These are phyloP conservation scores for Platygyra sinensis DNA, from an alignment of 64 coral and sea anemone genomes.

Conservation along the genomic window DNA sequence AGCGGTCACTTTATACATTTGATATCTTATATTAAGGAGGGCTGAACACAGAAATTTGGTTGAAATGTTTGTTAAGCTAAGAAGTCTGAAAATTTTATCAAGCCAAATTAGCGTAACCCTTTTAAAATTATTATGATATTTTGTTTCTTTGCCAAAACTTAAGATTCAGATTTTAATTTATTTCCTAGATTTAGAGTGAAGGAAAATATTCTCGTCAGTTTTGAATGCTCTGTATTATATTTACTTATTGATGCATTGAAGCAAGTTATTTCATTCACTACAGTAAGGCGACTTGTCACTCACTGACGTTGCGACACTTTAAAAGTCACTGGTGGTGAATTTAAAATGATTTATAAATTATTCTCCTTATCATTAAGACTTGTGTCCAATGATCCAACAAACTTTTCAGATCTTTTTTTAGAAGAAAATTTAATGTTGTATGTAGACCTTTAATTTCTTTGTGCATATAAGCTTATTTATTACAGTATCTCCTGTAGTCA, in stretches of 20 bases:
- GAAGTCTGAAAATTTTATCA: no score
- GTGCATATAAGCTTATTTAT: background rate
- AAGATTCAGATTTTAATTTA: background rate
- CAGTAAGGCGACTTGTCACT: background rate
- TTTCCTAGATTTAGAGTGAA: background rate
- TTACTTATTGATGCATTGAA: background rate
- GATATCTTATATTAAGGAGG: no score
- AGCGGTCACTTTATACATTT: no score
- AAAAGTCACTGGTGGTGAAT: conserved; percentile 4
- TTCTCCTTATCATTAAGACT: no score
- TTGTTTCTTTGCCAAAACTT: background rate
- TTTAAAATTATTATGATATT: no score
- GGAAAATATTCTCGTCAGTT: background rate
- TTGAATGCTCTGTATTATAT: background rate
- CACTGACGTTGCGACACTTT: background rate
- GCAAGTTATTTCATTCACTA: background rate
- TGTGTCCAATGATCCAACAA: background rate
- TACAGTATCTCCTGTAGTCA: no score
- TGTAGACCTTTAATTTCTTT: background rate
- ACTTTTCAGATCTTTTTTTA: background rate
- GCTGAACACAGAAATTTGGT: no score
- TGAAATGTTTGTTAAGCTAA: no score
- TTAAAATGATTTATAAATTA: background rate
- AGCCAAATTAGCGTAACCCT: no score
- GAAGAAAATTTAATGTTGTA: background rate